These are phyloP conservation scores for Etheostoma cragini DNA, from an alignment of 2,113 vertebrate genomes.

Conservation along the genomic window DNA sequence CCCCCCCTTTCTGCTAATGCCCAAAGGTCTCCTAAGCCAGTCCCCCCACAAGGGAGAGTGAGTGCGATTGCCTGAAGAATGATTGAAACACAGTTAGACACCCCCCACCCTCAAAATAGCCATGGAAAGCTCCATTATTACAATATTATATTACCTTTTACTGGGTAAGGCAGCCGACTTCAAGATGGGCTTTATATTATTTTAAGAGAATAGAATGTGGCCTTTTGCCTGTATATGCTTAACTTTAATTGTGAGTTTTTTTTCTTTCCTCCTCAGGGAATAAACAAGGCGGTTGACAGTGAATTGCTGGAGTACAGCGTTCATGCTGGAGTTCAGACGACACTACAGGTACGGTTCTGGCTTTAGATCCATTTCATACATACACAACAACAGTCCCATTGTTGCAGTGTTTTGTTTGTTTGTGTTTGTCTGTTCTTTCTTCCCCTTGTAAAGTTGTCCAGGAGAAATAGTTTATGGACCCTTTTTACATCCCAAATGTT, in stretches of 20 bases:
- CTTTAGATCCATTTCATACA: background rate
- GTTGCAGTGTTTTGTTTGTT: background rate
- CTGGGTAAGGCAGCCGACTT: too few relatives aligned
- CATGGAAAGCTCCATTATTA: too few relatives aligned
- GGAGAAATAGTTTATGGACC: background rate
- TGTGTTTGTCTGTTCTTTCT: too few relatives aligned
- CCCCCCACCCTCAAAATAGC: too few relatives aligned
- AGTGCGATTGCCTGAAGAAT: too few relatives aligned
- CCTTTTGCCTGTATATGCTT: background rate
- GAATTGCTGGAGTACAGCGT: slow-evolving; percentile 90
- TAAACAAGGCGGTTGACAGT: slow-evolving; percentile 84
- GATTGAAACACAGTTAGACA: too few relatives aligned
- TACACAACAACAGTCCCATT: background rate
- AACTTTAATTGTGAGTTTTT: slow-evolving; percentile 3
- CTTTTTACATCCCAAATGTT: background rate
- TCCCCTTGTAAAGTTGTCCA: background rate
- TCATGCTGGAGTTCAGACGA: slow-evolving; percentile 91
- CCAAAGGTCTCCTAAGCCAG: too few relatives aligned
- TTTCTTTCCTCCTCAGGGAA: slow-evolving; percentile 75
- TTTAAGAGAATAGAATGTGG: background rate
- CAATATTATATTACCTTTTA: too few relatives aligned
- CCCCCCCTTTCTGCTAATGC: too few relatives aligned
- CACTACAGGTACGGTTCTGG: slow-evolving; percentile 88
- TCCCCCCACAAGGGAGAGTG: too few relatives aligned
- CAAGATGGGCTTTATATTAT: too few relatives aligned